Conservation (phyloP, 2,113 vertebrate species). For the Corythornis vintsioides region DNA sequence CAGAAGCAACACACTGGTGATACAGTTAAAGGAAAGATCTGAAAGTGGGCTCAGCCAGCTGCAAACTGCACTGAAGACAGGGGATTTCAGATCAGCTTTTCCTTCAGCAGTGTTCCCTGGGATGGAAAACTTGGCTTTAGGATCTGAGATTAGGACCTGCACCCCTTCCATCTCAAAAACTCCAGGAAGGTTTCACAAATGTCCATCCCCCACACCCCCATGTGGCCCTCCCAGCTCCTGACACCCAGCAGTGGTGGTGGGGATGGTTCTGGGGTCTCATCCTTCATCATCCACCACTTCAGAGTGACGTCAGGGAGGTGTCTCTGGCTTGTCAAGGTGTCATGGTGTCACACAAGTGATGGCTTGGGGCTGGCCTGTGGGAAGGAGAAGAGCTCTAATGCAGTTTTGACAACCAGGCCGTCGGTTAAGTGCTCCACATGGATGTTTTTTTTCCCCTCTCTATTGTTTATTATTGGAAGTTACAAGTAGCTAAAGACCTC, state of each 20-base stretch:
- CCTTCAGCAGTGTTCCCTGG: background rate
- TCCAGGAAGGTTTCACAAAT: background rate
- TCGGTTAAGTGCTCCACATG: background rate
- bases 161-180: background rate
- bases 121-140: background rate
- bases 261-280: fast-evolving
- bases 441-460: background rate
- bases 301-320: background rate
- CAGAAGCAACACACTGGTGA: background rate
- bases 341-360: fast-evolving
- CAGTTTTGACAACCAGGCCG: background rate
- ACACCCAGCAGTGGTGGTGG: fast-evolving
- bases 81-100: background rate
- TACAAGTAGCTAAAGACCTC: conserved; percentile 74
- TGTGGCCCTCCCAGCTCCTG: fast-evolving
- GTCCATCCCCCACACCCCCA: background rate
- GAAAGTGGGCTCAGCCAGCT: background rate
- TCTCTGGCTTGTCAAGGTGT: background rate
- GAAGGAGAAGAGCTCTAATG: conserved; percentile 1
- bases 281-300: background rate
- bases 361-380: background rate
- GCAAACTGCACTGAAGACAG: fast-evolving
- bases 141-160: background rate
- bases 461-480: conserved; percentile 70
- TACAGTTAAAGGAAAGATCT: background rate